Evolutionary conservation across 2,113 vertebrate species (phyloP), one percentile per base, ranked within the genome.

Genomic region (Alligator mississippiensis): DNA sequence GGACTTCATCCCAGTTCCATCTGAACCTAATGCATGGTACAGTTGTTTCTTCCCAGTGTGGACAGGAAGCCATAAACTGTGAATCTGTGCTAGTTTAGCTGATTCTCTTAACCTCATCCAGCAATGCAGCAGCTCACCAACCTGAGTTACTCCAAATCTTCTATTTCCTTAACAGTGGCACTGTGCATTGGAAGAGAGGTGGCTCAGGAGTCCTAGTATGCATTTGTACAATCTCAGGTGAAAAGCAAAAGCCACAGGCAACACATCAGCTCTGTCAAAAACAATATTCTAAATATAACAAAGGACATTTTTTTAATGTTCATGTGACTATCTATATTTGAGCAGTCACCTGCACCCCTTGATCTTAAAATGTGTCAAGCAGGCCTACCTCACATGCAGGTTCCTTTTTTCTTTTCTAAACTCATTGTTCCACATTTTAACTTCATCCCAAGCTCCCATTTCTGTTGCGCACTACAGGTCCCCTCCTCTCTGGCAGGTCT

Each of bases 191-290:
- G 60, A 90, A 62, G 72, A 62, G 18, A 72, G 0, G 0, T 22
- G 27, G 34, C 75, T 60, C 18, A 28, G 70, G 57, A 80, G 63
- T 87, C 0, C 3, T 3, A 47, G 47, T 47, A 47, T 47, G 47
- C 47, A 47, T 47, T 9, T 47, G 47, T 47, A 47, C 47, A 47
- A 64, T 47, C 78, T 77, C 75, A 58, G 93, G 58, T 25, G 25
- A 47, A 3, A 70, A 72, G 55, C n/a, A 47, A 75, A 57, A 80
- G 64, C 27, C 0, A 0, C 2, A 59, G 59, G 47, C 78, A 91
- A 28, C 11, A 1, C 1, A 3, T 6, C 61, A 0, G 14, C 68
- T 89, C 63, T 75, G 27, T 57, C 61, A 1, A 1, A 25, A 84
- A 83, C 38, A 64, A 11, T 3, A 77, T 89, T 28, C 75, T 38